A percentile compares a stretch with the other conserved stretches of the same genome.
These are phyloP conservation scores for Baronia brevicornis DNA, from an alignment of 2,888 invertebrate species.

Conservation along the genomic window DNA sequence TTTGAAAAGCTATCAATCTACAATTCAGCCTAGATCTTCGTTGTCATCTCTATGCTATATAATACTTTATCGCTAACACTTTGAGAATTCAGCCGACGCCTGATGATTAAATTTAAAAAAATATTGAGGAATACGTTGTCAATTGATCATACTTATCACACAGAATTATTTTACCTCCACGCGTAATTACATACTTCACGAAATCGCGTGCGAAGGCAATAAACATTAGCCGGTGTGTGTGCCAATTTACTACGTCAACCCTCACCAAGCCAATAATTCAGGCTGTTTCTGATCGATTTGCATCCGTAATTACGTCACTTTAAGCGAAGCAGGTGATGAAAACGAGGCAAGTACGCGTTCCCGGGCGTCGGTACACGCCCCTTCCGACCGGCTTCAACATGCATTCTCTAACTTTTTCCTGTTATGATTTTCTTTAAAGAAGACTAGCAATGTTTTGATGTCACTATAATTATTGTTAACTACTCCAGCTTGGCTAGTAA, in stretches of 20 bases:
- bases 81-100: too few species aligned
- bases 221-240: slow-evolving; percentile 65
- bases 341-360: slow-evolving; percentile 71
- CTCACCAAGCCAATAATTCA: slow-evolving; percentile 59
- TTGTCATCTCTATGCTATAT: too few species aligned
- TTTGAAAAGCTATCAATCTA: too few species aligned
- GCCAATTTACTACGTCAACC: slow-evolving; percentile 69
- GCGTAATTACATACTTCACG: slow-evolving; percentile 57
- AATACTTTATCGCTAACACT: too few species aligned
- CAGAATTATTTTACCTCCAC: slow-evolving; percentile 24
- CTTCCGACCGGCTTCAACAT: too few species aligned
- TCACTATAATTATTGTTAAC: too few species aligned
- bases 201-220: slow-evolving; percentile 58
- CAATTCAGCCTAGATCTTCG: too few species aligned
- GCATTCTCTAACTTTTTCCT: too few species aligned
- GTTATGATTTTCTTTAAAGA: too few species aligned
- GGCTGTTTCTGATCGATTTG: slow-evolving; percentile 67
- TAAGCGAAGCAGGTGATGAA: slow-evolving; percentile 70
- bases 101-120: slow-evolving; percentile 10
- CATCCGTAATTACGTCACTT: slow-evolving; percentile 74
- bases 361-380: slow-evolving; percentile 50
- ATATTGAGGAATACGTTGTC: slow-evolving; percentile 10
- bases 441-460: too few species aligned
- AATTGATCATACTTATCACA: slow-evolving; percentile 13
- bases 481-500: too few species aligned